phyloP scores from a whole-genome alignment of 2,113 vertebrate species.

The Noturus placidus region DNA sequence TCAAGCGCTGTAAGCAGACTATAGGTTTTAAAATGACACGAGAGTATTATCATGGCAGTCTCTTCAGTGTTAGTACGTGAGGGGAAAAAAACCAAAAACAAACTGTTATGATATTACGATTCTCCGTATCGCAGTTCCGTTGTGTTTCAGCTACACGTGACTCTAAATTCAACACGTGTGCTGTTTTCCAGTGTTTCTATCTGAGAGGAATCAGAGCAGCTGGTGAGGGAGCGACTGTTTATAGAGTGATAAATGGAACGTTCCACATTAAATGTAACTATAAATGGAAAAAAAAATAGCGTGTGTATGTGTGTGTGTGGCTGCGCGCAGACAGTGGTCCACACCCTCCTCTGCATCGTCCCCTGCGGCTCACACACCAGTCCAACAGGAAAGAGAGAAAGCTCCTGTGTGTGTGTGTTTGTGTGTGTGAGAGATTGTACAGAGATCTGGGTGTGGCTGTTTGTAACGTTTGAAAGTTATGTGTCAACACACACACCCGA shows the following conservation, averaged over 20 bases:
- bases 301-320: neutral
- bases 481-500: conserved; percentile 3
- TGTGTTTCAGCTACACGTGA: neutral
- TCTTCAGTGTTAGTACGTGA: no score
- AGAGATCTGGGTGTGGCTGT: conserved; percentile 6
- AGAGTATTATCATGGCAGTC: no score
- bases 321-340: neutral
- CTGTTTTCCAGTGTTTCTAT: neutral
- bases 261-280: neutral
- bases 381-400: conserved; percentile 11
- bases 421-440: neutral
- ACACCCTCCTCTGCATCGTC: neutral
- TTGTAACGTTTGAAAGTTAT: conserved; percentile 11
- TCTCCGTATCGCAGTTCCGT: neutral
- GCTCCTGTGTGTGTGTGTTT: neutral
- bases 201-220: neutral
- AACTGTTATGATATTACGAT: neutral
- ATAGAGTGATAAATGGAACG: neutral
- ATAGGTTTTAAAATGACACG: neutral
- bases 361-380: conserved; percentile 6
- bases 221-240: neutral
- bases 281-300: neutral
- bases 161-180: neutral
- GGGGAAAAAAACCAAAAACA: neutral
- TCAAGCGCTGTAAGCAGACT: neutral